A percentile compares a stretch with the other conserved stretches of the same genome.
Evolutionary conservation across 1,140 invertebrate genomes (phyloP).

Genomic region (Lamellibrachia luymesi): DNA sequence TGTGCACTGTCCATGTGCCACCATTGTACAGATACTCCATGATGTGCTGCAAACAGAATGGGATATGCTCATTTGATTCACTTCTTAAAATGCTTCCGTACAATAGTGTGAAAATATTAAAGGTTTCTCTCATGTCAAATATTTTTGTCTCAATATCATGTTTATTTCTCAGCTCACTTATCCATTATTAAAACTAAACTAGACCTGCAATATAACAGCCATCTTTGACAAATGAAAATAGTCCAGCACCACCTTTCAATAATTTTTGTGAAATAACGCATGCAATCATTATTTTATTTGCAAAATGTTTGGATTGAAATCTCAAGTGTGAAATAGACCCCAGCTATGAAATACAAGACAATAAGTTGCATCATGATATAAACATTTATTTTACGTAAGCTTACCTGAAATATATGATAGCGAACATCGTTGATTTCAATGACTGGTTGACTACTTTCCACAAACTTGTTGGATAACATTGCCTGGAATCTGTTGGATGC

Average conservation of each 20-base stretch:
- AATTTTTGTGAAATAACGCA: background rate
- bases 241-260: background rate
- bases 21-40: conserved; percentile 92
- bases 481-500: conserved; percentile 81
- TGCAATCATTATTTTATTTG: background rate
- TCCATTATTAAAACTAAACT: background rate
- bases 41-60: conserved; percentile 67
- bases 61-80: background rate
- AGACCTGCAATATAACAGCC: background rate
- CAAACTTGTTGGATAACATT: conserved; percentile 68
- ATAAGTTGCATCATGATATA: too few relatives aligned
- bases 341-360: too few relatives aligned
- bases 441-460: conserved; percentile 70
- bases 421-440: conserved; percentile 89
- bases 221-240: background rate
- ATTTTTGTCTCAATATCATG: background rate
- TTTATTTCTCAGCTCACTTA: background rate
- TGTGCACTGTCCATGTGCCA: conserved; percentile 66
- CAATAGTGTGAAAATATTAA: background rate
- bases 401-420: conserved; percentile 86
- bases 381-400: background rate
- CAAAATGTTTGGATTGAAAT: too few relatives aligned
- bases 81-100: background rate
- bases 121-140: background rate
- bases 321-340: too few relatives aligned